These are phyloP conservation scores for Cricetomys ansorgei DNA, from an alignment of 2,113 vertebrate genomes.

Conservation along the genomic window DNA sequence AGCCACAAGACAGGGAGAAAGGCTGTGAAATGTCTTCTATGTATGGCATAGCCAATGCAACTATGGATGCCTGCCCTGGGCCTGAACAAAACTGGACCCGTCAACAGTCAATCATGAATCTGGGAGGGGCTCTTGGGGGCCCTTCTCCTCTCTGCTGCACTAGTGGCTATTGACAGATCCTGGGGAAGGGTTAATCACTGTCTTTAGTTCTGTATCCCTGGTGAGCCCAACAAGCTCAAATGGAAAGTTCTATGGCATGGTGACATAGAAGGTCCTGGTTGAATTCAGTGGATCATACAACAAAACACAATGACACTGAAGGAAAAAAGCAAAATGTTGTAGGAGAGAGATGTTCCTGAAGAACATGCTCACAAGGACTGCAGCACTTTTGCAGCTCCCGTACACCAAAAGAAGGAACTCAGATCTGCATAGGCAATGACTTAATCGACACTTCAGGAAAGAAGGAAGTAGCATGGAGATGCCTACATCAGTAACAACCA, in stretches of 20 bases:
- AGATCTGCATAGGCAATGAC: neutral
- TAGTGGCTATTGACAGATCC: neutral
- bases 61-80: neutral
- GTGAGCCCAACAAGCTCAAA: neutral
- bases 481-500: neutral
- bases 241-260: neutral
- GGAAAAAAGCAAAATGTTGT: neutral
- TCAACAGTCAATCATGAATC: neutral
- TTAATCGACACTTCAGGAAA: neutral
- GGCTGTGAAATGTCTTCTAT: neutral
- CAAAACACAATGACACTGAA: neutral
- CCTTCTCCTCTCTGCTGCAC: neutral
- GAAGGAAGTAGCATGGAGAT: neutral
- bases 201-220: neutral
- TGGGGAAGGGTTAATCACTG: neutral
- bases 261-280: neutral
- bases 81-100: neutral
- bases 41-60: neutral
- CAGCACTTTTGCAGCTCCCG: neutral
- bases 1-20: neutral
- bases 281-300: neutral
- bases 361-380: neutral
- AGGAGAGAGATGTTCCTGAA: no score
- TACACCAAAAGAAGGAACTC: neutral
- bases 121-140: neutral